A percentile compares a stretch with the other conserved stretches of the same genome.
These are phyloP conservation scores for Panthera tigris DNA, from an alignment of 2,113 vertebrate genomes.

Conservation along the genomic window DNA sequence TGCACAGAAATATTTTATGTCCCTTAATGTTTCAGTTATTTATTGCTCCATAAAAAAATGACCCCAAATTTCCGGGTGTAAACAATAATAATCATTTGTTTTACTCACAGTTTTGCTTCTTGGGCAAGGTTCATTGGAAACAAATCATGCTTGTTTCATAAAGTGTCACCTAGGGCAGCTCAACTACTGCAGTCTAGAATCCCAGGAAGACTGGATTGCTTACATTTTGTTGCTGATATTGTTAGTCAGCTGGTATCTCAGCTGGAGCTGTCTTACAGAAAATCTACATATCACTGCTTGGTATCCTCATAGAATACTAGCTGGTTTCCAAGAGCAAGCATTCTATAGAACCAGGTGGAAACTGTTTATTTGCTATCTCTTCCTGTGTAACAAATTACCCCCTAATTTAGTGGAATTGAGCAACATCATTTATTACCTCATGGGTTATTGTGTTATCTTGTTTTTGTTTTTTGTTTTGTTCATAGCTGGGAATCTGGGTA, in stretches of 20 bases:
- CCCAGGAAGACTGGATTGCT: not conserved
- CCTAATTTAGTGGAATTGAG: not conserved
- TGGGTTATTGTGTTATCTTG: not conserved
- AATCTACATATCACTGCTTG: not conserved
- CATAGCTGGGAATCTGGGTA: not conserved
- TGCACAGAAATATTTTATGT: conserved; percentile 26
- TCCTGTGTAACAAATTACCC: not conserved
- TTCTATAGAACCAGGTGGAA: not conserved
- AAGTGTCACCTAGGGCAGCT: not conserved
- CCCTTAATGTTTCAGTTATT: conserved; percentile 53
- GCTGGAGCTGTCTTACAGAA: not conserved
- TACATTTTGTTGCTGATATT: not conserved
- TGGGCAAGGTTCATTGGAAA: conserved; percentile 5
- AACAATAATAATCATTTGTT: conserved; percentile 49
- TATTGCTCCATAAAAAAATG: conserved; percentile 48
- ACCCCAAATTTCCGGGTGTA: conserved; percentile 30
- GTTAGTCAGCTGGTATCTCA: not conserved
- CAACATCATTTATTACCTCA: not conserved
- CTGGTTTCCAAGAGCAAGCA: not conserved
- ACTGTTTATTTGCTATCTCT: not conserved
- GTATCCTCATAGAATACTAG: not conserved
- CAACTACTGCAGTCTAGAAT: not conserved
- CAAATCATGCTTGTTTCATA: not conserved
- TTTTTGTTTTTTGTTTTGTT: not conserved
- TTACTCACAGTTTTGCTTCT: conserved; percentile 40